Percentiles rank a stretch among this genome's conserved stretches.
phyloP scores from a whole-genome alignment of 2,113 vertebrate genomes.

The Bombycilla garrulus region DNA sequence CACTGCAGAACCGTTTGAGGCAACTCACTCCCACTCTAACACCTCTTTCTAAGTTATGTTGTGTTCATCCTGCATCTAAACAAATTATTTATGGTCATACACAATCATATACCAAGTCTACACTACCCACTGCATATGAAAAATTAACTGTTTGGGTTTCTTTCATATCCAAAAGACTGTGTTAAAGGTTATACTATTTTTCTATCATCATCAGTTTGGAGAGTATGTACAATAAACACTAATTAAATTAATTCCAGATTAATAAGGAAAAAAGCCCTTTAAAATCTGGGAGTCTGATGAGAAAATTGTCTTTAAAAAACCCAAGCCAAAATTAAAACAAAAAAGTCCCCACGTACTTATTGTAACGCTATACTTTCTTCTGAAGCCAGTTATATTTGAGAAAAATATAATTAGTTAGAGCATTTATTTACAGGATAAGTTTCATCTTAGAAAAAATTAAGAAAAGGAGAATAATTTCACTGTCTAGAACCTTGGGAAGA shows the following conservation, averaged over 20 bases:
- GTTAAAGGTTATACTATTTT: background rate
- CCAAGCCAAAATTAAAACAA: background rate
- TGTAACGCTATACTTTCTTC: background rate
- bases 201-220: background rate
- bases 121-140: background rate
- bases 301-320: background rate
- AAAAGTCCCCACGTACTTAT: background rate
- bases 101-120: background rate
- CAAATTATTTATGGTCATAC: background rate
- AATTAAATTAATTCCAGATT: background rate
- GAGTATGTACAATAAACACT: background rate
- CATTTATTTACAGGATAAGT: background rate
- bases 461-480: background rate
- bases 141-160: background rate
- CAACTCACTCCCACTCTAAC: rapidly evolving
- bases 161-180: background rate
- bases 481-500: background rate
- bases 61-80: background rate
- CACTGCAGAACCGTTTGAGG: background rate
- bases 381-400: background rate
- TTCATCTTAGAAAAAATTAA: background rate
- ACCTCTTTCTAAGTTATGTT: background rate
- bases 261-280: background rate
- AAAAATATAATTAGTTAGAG: background rate
- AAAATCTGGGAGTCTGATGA: background rate